phyloP scores from a whole-genome alignment of 2,888 invertebrate species.

The Bugula neritina region DNA sequence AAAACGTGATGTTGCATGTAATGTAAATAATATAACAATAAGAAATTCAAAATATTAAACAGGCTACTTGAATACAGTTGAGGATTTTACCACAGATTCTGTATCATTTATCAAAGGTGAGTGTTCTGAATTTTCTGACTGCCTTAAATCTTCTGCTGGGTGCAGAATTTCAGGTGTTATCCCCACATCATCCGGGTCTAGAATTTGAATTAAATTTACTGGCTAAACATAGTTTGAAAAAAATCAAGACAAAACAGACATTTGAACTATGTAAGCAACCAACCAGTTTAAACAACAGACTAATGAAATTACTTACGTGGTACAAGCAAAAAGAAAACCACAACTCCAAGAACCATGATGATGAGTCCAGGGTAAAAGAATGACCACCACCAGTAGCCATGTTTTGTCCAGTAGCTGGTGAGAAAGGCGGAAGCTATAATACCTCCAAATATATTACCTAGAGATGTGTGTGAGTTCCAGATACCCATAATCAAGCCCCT shows the following conservation, averaged over 20 bases:
- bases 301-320: conserved; percentile 60
- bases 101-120: conserved; percentile 30
- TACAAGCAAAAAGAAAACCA: conserved; percentile 76
- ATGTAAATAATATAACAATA: neutral
- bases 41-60: neutral
- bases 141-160: conserved; percentile 32
- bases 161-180: conserved; percentile 36
- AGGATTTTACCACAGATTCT: neutral
- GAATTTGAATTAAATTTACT: conserved; percentile 26
- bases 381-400: conserved; percentile 73
- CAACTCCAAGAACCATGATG: conserved; percentile 58
- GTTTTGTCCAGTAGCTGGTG: conserved; percentile 61
- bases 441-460: conserved; percentile 88
- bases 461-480: conserved; percentile 94
- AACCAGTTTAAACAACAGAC: too few relatives aligned
- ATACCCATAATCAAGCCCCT: conserved; percentile 79
- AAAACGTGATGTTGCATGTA: too few relatives aligned
- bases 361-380: conserved; percentile 84
- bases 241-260: too few relatives aligned
- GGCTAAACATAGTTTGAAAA: too few relatives aligned
- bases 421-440: conserved; percentile 75
- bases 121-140: conserved; percentile 31
- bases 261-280: too few relatives aligned
- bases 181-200: conserved; percentile 70
- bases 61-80: neutral